phyloP scores from a whole-genome alignment of 2,113 vertebrate genomes.

The Leptobrachium ailaonicum region DNA sequence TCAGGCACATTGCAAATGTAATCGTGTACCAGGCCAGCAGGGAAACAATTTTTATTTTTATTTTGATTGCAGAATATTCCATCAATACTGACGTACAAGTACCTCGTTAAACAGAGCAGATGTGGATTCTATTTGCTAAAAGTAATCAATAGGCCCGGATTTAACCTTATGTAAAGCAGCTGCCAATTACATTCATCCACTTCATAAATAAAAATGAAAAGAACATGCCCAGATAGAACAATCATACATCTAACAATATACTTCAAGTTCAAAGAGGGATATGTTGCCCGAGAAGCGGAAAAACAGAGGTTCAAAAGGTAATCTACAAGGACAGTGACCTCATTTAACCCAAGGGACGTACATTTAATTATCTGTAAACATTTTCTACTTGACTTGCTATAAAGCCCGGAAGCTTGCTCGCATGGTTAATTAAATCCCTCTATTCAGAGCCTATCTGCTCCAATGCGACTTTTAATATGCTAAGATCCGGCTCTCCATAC shows the following conservation, averaged over 20 bases:
- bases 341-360: slow-evolving; percentile 59
- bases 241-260: neutral
- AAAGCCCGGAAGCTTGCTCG: slow-evolving; percentile 65
- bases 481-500: slow-evolving; percentile 65
- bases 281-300: neutral
- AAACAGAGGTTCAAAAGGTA: slow-evolving; percentile 33
- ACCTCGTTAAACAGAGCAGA: no score
- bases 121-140: no score
- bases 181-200: no score
- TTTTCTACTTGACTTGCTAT: slow-evolving; percentile 67
- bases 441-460: slow-evolving; percentile 64
- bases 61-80: no score
- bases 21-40: no score
- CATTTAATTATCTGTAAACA: slow-evolving; percentile 66
- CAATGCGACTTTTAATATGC: slow-evolving; percentile 65
- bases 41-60: no score
- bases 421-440: slow-evolving; percentile 69
- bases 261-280: slow-evolving; percentile 1
- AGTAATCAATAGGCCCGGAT: no score
- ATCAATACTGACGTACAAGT: no score
- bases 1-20: no score
- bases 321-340: slow-evolving; percentile 55
- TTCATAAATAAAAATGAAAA: neutral
- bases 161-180: no score
- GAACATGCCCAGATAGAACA: neutral